These are phyloP conservation scores for Manduca sexta DNA, from an alignment of 1,140 invertebrate genomes.

Conservation along the genomic window DNA sequence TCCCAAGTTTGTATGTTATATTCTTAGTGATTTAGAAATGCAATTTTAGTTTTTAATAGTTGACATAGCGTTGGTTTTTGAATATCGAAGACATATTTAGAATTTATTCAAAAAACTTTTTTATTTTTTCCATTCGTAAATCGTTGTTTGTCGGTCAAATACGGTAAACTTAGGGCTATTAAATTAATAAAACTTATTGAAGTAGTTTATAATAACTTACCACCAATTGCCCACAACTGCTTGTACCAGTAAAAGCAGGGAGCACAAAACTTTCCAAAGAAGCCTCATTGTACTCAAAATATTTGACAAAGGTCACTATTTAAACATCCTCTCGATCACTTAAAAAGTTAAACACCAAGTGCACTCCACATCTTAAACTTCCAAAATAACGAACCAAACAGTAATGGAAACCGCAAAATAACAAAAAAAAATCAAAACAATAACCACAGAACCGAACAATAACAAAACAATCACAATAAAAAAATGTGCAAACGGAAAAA, in stretches of 20 bases:
- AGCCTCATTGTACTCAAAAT: constrained; percentile 52
- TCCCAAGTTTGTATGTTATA: no score
- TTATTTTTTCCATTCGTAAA: no score
- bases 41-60: no score
- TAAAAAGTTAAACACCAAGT: constrained; percentile 8
- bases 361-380: constrained; percentile 46
- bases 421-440: constrained; percentile 39
- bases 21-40: no score
- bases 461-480: constrained; percentile 41
- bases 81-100: no score
- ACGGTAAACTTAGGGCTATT: no score
- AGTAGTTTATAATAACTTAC: constrained; percentile 39
- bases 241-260: constrained; percentile 44
- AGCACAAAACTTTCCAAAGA: constrained; percentile 58
- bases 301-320: constrained; percentile 30
- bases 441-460: constrained; percentile 39
- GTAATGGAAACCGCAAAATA: constrained; percentile 33
- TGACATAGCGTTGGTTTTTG: no score
- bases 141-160: no score
- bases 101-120: no score
- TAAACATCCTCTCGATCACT: constrained; percentile 25
- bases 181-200: not conserved
- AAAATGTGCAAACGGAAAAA: constrained; percentile 22
- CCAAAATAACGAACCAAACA: constrained; percentile 31
- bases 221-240: constrained; percentile 58